phyloP scores from a whole-genome alignment of 2,113 vertebrate genomes.

The Dicaeum eximium region DNA sequence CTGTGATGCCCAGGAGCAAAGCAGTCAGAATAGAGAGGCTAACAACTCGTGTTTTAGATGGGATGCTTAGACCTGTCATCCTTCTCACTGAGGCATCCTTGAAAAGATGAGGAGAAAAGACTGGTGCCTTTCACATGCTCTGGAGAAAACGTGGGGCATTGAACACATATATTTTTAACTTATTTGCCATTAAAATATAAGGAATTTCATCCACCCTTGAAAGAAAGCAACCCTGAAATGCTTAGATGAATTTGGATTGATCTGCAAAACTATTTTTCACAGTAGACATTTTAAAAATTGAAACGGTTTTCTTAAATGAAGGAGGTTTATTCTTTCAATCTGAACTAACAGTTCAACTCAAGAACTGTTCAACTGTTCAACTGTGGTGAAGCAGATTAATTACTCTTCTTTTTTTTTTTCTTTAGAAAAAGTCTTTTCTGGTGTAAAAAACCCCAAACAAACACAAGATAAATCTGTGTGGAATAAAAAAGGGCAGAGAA shows the following conservation, averaged over 20 bases:
- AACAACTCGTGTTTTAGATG: not conserved
- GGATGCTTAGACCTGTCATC: not conserved
- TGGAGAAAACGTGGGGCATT: constrained; percentile 38
- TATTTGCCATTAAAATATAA: constrained; percentile 39
- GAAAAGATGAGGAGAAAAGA: constrained; percentile 45
- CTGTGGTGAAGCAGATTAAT: not conserved
- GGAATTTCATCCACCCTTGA: constrained; percentile 36
- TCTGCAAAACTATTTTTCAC: constrained; percentile 23
- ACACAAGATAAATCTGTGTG: not conserved
- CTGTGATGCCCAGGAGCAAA: not conserved
- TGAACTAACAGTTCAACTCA: constrained; percentile 36
- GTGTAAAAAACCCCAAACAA: not conserved
- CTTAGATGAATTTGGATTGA: constrained; percentile 17
- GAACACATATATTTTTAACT: constrained; percentile 26
- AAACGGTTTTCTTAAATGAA: constrained; percentile 33
- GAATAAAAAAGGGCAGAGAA: constrained; percentile 17
- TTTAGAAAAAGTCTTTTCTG: not conserved
- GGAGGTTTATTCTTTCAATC: not conserved
- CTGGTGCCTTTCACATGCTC: constrained; percentile 31
- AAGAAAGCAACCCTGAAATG: constrained; percentile 53
- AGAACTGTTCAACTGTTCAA: not conserved
- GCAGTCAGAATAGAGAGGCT: not conserved
- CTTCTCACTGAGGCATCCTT: not conserved
- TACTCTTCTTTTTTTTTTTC: not conserved
- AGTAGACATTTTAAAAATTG: constrained; percentile 39